Conservation (phyloP, 1,140 invertebrate genomes). For the Cotesia chilonis region DNA sequence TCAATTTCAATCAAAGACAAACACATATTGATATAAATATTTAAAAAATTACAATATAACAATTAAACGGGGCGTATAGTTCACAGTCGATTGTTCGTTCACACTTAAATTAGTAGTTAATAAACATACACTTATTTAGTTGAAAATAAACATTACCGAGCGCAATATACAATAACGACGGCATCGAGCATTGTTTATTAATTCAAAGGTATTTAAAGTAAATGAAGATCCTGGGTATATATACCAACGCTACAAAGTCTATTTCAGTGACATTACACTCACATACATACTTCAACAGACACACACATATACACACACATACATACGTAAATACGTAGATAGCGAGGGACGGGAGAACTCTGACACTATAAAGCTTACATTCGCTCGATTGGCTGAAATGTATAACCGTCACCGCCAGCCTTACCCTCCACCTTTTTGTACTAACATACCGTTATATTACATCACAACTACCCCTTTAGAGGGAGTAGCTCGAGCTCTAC, state of each 20-base stretch:
- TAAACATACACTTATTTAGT: background rate
- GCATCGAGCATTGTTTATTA: slow-evolving; percentile 13
- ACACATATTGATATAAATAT: too few species aligned
- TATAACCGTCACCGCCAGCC: background rate
- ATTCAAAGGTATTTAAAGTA: slow-evolving; percentile 16
- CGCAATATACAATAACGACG: too few species aligned
- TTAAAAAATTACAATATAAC: too few species aligned
- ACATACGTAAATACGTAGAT: background rate
- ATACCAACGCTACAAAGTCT: slow-evolving; percentile 17
- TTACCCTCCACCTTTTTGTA: background rate
- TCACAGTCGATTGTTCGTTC: too few species aligned
- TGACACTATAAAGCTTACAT: slow-evolving; percentile 15
- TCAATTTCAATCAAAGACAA: too few species aligned
- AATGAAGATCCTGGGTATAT: slow-evolving; percentile 17
- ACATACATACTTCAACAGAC: background rate
- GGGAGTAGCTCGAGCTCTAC: too few species aligned
- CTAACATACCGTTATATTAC: background rate
- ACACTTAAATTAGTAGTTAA: too few species aligned
- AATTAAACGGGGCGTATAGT: too few species aligned
- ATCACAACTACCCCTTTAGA: slow-evolving; percentile 1
- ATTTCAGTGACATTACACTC: slow-evolving; percentile 17
- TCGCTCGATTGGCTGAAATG: slow-evolving; percentile 14
- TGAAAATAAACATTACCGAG: too few species aligned
- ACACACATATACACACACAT: background rate
- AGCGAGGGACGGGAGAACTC: slow-evolving; percentile 12